Evolutionary conservation across 2,113 vertebrate genomes (phyloP).

Genomic region (Megaptera novaeangliae): DNA sequence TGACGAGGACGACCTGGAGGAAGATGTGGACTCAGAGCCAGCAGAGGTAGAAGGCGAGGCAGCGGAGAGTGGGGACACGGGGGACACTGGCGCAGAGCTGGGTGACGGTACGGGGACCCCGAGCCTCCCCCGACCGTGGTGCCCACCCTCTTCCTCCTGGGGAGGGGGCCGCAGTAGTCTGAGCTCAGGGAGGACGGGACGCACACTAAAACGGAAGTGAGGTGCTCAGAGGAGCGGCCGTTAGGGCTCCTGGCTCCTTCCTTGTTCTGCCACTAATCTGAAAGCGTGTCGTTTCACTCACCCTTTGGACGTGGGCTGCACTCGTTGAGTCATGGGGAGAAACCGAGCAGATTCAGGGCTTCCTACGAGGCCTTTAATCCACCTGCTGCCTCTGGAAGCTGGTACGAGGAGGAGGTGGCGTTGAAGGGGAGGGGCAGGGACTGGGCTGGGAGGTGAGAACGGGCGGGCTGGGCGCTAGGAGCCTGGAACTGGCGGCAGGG

Average conservation of each 20-base stretch:
- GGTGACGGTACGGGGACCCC: constrained; percentile 86
- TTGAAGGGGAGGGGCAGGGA: neutral
- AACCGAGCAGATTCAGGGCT: neutral
- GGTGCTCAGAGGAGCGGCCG: rapidly evolving
- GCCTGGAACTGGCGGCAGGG: rapidly evolving
- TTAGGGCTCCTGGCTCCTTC: neutral
- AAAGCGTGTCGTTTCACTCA: neutral
- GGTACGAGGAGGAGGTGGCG: neutral
- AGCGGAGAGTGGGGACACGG: constrained; percentile 83
- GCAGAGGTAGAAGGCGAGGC: constrained; percentile 89
- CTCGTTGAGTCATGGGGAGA: neutral
- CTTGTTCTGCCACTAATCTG: neutral
- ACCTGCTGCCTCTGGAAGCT: neutral
- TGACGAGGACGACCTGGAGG: constrained; percentile 87
- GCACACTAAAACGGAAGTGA: neutral
- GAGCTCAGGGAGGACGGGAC: neutral
- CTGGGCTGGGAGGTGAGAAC: neutral
- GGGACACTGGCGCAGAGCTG: constrained; percentile 89
- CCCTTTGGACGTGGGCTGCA: rapidly evolving
- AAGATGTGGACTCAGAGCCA: constrained; percentile 86
- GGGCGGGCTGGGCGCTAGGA: neutral
- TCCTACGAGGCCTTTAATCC: neutral
- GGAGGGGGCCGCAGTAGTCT: neutral
- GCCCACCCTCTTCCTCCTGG: neutral
- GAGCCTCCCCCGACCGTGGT: neutral